Percentiles rank a stretch among this genome's conserved stretches.
phyloP scores from a whole-genome alignment of 2,888 invertebrate genomes.

The Callosobruchus maculatus region DNA sequence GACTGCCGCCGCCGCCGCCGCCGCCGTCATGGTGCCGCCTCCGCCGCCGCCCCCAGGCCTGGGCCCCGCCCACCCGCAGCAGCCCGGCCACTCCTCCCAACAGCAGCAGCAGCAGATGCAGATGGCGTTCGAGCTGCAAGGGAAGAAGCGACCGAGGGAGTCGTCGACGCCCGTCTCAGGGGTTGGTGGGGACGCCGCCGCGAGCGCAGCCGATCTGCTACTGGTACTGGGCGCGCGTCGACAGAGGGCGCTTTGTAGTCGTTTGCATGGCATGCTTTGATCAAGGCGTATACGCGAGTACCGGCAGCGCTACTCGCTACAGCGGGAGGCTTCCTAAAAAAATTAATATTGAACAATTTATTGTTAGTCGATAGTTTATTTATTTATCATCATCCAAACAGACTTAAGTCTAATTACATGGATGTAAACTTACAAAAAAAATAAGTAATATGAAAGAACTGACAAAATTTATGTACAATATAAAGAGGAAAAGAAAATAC shows the following conservation, averaged over 20 bases:
- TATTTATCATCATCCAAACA: too few species aligned
- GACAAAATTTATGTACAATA: too few species aligned
- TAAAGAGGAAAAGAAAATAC: too few species aligned
- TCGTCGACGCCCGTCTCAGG: too few species aligned
- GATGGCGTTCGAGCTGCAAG: constrained; percentile 73
- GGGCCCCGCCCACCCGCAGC: constrained; percentile 96
- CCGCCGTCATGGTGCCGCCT: constrained; percentile 74
- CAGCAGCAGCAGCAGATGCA: constrained; percentile 50
- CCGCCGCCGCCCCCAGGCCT: constrained; percentile 99
- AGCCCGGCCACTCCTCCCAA: constrained; percentile 49
- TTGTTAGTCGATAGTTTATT: too few species aligned
- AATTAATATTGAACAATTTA: too few species aligned
- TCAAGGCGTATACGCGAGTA: too few species aligned
- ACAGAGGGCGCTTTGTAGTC: not conserved
- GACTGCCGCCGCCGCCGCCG: constrained; percentile 30
- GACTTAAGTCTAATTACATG: too few species aligned
- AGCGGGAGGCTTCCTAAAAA: too few species aligned
- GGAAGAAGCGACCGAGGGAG: constrained; percentile 93
- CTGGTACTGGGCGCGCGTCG: constrained; percentile 73
- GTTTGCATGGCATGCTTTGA: not conserved
- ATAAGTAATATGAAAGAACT: too few species aligned
- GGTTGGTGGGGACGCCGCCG: constrained; percentile 52
- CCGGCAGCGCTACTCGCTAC: too few species aligned
- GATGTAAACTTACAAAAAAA: too few species aligned
- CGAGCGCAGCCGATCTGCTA: constrained; percentile 76